phyloP scores from a whole-genome alignment of 2,888 invertebrate species.

The Chymomyza amoena region DNA sequence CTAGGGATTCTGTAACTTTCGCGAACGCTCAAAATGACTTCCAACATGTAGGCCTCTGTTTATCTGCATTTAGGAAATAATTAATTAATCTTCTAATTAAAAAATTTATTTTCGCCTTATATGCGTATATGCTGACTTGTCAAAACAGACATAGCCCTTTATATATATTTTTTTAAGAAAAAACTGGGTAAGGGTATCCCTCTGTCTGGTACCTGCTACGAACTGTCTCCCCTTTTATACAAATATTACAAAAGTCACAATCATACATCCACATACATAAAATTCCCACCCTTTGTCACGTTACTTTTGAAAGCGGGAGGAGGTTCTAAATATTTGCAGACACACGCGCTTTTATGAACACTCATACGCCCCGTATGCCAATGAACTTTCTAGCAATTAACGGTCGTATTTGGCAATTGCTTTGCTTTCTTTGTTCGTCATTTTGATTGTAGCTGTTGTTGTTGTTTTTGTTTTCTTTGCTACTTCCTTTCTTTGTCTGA shows the following conservation, averaged over 20 bases:
- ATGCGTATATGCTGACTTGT: no score
- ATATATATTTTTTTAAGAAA: no score
- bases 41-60: no score
- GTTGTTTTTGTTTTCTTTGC: background rate
- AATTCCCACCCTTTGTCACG: conserved; percentile 2
- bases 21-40: no score
- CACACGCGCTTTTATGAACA: conserved; percentile 7
- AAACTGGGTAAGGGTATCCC: no score
- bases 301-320: background rate
- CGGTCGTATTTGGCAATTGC: background rate
- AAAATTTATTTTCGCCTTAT: no score
- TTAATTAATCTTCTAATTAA: no score
- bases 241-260: no score
- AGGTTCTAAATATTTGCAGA: conserved; percentile 2
- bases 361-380: conserved; percentile 62
- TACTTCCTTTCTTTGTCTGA: conserved; percentile 41
- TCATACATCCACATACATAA: background rate
- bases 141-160: no score
- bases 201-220: no score
- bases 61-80: no score
- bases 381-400: conserved; percentile 48
- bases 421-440: conserved; percentile 13
- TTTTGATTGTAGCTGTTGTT: background rate
- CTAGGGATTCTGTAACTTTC: no score
- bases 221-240: background rate